Evolutionary conservation across 2,888 invertebrate genomes (phyloP), one percentile per base, ranked within the genome.

Genomic region (Embidobia sp.): DNA sequence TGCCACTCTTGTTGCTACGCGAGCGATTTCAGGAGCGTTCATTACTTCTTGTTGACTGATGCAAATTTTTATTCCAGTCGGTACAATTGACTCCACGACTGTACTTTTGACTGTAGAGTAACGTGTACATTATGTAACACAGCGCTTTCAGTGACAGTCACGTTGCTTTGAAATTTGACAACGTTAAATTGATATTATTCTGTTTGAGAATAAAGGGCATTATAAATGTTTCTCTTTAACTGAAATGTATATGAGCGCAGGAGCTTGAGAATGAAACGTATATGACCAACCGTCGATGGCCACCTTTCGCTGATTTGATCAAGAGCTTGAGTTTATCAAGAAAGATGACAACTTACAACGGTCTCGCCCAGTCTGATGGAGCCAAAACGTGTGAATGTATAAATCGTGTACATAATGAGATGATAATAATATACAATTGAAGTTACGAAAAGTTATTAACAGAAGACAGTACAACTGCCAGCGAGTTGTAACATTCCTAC

Each of bases 401-500:
- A 70, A 70, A 70, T 70, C 51, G 35, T 70, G 70, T 70, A 70
- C 13, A 70, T 70, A 70, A 51, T 26, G 40, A 70, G 42, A 61
- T 27, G 46, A 53, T 67, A 61, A 61, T 64, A 67, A 55, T 69
- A 69, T 48, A 49, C 61, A 53, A 72, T 55, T 48, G 53, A 72
- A 64, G 33, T 48, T 49, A 33, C 27, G 42, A 42, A 29, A 63
- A 59, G 35, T 53, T 53, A 61, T 72, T 44, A 72, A 53, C 61
- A 72, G 48, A 57, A 57, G 40, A 69, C 15, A 61, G 26, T 61
- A 15, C 70, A 63, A 53, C 70, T 61, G 37, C 33, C 37, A 46
- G 19, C 29, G 31, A 61, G 70, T 61, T 72, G 70, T 72, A 72
- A 51, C 37, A 72, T 72, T 72, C 70, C 70, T 72, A 72, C 35